phyloP scores from a whole-genome alignment of 2,113 vertebrate species.

The Leptodactylus fuscus region DNA sequence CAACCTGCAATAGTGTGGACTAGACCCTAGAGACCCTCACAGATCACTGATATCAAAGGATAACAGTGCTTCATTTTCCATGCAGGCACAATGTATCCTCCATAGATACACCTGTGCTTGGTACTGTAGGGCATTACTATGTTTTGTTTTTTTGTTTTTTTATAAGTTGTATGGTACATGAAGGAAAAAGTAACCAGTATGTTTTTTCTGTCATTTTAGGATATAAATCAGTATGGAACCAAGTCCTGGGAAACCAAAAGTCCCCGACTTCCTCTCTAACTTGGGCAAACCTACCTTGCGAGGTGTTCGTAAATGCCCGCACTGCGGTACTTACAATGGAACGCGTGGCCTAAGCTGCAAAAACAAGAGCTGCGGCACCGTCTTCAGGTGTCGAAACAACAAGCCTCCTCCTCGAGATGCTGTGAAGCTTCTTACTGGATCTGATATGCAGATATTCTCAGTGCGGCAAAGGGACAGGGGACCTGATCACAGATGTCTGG shows the following conservation, averaged over 20 bases:
- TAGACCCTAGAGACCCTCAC: too few relatives aligned
- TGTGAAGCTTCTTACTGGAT: conserved; percentile 81
- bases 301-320: conserved; percentile 89
- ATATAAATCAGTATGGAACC: conserved; percentile 71
- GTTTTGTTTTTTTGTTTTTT: too few relatives aligned
- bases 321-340: conserved; percentile 91
- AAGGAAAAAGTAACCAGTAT: too few relatives aligned
- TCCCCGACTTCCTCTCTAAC: conserved; percentile 86
- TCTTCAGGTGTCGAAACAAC: conserved; percentile 78
- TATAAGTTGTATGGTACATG: too few relatives aligned
- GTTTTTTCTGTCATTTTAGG: too few relatives aligned
- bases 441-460: conserved; percentile 82
- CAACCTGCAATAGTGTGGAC: too few relatives aligned
- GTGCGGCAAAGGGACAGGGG: conserved; percentile 84
- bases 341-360: conserved; percentile 94
- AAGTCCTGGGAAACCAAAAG: conserved; percentile 70
- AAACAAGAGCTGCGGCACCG: conserved; percentile 87
- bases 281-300: conserved; percentile 89
- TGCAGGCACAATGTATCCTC: too few relatives aligned
- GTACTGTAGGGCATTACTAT: too few relatives aligned
- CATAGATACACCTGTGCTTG: too few relatives aligned
- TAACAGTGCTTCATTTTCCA: too few relatives aligned
- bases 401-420: conserved; percentile 75
- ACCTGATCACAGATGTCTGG: conserved; percentile 80
- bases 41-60: too few relatives aligned